These are phyloP conservation scores for Bombus turneri DNA, from an alignment of 1,140 invertebrate genomes.

Conservation along the genomic window DNA sequence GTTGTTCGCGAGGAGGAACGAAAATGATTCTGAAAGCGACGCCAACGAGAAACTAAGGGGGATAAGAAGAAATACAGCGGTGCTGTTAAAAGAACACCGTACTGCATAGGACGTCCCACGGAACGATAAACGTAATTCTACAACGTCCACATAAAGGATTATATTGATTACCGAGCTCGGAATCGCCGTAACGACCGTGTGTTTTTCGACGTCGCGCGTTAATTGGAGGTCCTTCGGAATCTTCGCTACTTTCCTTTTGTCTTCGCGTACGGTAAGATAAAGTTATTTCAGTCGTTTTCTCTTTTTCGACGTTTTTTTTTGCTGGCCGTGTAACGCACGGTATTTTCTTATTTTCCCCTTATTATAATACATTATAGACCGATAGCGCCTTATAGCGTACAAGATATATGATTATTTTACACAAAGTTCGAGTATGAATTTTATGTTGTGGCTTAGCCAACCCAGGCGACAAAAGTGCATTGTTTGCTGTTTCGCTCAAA, in stretches of 20 bases:
- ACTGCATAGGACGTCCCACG: conserved; percentile 1
- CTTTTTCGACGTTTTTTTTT: not conserved
- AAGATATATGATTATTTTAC: no score
- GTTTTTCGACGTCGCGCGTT: not conserved
- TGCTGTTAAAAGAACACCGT: conserved; percentile 39
- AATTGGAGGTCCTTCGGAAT: not conserved
- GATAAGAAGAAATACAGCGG: conserved; percentile 46
- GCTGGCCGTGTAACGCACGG: not conserved
- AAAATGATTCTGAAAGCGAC: conserved; percentile 27
- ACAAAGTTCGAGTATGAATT: not conserved
- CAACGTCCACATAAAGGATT: conserved; percentile 31
- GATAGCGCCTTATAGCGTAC: no score
- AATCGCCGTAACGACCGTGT: not conserved
- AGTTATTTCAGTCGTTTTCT: not conserved
- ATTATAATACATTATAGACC: fast-evolving
- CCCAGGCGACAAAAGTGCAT: no score
- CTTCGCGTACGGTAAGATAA: not conserved
- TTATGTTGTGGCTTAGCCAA: no score
- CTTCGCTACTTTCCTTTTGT: not conserved
- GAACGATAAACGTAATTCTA: conserved; percentile 42
- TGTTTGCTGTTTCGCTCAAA: not conserved
- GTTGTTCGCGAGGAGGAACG: conserved; percentile 26
- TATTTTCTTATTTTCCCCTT: not conserved
- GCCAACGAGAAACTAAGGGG: not conserved
- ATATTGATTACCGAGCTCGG: conserved; percentile 27